Evolutionary conservation across 2,797 vertebrate genomes (phyloP).

Genomic region (Heliangelus exortis): DNA sequence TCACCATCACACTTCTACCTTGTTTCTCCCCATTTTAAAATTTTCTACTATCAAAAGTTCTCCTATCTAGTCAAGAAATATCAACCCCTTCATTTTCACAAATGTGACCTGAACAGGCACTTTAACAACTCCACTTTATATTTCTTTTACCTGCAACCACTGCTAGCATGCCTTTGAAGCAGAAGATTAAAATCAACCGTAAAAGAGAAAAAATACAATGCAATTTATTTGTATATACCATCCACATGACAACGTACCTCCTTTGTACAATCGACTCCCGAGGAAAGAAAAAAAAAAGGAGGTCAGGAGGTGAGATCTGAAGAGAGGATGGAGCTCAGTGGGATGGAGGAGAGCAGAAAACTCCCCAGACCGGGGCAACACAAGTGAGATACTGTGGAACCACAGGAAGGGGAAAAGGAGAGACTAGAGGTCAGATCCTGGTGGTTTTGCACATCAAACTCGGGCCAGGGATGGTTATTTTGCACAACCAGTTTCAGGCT

Average conservation of each 20-base stretch:
- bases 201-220: conserved; percentile 14
- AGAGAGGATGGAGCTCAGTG: conserved; percentile 64
- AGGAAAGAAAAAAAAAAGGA: neutral
- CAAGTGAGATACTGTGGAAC: conserved; percentile 58
- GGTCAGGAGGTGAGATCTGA: conserved; percentile 49
- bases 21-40: neutral
- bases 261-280: neutral
- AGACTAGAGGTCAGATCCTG: conserved; percentile 60
- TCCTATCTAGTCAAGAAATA: neutral
- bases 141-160: neutral
- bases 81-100: neutral
- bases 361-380: conserved; percentile 5
- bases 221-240: conserved; percentile 11
- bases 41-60: neutral
- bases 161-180: neutral
- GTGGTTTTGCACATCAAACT: conserved; percentile 55
- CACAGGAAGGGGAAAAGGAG: conserved; percentile 62
- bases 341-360: conserved; percentile 39
- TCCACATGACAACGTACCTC: conserved; percentile 36
- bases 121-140: neutral
- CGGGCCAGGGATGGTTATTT: neutral
- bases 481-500: neutral
- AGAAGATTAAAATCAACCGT: neutral
- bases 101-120: neutral
- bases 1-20: neutral